Evolutionary conservation across 2,113 vertebrate species (phyloP), one percentile per base, ranked within the genome.

Genomic region (Oreochromis aureus): DNA sequence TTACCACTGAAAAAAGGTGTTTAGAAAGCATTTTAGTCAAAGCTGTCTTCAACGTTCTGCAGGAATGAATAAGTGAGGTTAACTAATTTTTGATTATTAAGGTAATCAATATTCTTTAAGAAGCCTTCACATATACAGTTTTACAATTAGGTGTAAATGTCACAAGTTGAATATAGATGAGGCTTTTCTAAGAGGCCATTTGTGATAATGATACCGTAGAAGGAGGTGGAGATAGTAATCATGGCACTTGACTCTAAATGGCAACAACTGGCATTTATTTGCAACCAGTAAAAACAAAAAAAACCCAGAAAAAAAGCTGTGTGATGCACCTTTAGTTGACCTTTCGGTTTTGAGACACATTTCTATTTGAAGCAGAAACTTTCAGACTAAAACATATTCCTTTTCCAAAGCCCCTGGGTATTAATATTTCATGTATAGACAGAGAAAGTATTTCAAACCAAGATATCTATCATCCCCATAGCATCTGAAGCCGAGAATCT

Each of bases 341-440:
- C 90, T 90, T 90, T 69, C 34, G 46, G 12, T 83, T 86, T 71
- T 36, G 36, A 61, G 32, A 86, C 18, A 86, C 13, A 73, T 88
- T 84, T 90, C 30, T 24, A 9, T 53, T 34, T 69, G 5, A 48
- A 44, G 79, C 24, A 30, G 30, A 82, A 87, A 81, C 46, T 87
- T 76, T n/a, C 76, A 79, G 39, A 78, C 80, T 27, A 56, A 89
- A 87, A 59, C 16, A 51, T n/a, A 41, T 83, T 84, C 8, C 22
- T 58, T 81, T 76, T 69, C 2, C 30, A 61, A 82, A 86, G 39
- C 80, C 13, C 54, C 3, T 5, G 24, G 24, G 18, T 82, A 76
- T 90, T 85, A 85, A 90, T 90, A 89, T 90, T 90, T 80, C 5
- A 86, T 80, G 36, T 22, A 66, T 7, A 78, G 48, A 55, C 27